These are phyloP conservation scores for Drosophila anceps DNA, from an alignment of 2,888 invertebrate species.

Conservation along the genomic window DNA sequence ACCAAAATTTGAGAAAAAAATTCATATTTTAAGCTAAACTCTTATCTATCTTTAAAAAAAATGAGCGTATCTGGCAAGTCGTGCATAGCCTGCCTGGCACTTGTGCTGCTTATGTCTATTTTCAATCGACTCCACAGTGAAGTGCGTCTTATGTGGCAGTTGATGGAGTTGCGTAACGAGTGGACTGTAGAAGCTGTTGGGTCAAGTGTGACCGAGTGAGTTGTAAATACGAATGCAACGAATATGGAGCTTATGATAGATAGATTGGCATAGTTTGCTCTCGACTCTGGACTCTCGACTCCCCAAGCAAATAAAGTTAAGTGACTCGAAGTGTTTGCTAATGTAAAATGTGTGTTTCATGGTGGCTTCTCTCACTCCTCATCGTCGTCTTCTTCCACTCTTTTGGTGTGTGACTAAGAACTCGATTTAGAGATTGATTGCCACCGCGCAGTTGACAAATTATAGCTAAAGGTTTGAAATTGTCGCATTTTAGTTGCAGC, in stretches of 20 bases:
- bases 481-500: not conserved
- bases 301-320: constrained; percentile 75
- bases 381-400: not conserved
- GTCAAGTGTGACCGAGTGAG: constrained; percentile 74
- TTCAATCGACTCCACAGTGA: constrained; percentile 45
- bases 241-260: constrained; percentile 54
- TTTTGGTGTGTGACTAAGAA: constrained; percentile 4
- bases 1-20: no score
- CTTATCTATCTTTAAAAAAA: not conserved
- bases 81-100: not conserved
- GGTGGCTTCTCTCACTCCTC: not conserved
- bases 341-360: constrained; percentile 59
- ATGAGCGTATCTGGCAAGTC: not conserved
- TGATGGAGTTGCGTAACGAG: constrained; percentile 63
- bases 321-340: constrained; percentile 68
- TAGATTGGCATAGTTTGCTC: constrained; percentile 53
- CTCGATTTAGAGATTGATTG: constrained; percentile 54
- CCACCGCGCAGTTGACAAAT: constrained; percentile 29
- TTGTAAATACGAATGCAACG: constrained; percentile 61
- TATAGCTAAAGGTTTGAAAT: not conserved
- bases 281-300: constrained; percentile 34
- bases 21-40: not conserved
- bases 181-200: constrained; percentile 37
- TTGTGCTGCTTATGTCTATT: constrained; percentile 3
- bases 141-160: constrained; percentile 54